A percentile compares a stretch with the other conserved stretches of the same genome.
phyloP scores from a whole-genome alignment of 2,888 invertebrate species.

The Unio pictorum region DNA sequence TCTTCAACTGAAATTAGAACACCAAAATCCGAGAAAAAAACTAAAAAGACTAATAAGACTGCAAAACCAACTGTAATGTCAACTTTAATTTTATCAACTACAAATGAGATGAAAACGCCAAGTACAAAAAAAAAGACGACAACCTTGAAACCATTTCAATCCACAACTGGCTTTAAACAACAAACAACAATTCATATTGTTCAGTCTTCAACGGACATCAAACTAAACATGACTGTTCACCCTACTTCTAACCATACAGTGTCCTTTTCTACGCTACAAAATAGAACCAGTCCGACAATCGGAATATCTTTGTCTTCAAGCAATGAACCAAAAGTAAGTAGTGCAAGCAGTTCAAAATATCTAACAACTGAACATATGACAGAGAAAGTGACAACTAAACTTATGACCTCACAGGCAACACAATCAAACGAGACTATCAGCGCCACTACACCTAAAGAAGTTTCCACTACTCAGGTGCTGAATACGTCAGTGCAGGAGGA shows the following conservation, averaged over 20 bases:
- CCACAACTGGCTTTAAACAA: no score
- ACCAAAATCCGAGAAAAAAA: background rate
- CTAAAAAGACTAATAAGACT: background rate
- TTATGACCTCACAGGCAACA: constrained; percentile 5
- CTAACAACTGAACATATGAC: background rate
- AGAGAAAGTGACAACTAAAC: background rate
- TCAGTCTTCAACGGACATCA: background rate
- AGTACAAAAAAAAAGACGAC: no score
- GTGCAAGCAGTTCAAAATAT: background rate
- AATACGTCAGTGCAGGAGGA: no score
- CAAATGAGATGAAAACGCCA: no score
- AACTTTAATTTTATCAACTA: background rate
- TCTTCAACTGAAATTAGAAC: constrained; percentile 1
- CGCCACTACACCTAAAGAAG: background rate
- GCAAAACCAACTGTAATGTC: background rate
- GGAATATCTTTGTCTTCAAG: no score
- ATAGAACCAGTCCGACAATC: no score
- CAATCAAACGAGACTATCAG: background rate
- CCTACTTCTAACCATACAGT: background rate
- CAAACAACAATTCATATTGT: no score
- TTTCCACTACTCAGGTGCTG: constrained; percentile 4
- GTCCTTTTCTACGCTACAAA: no score
- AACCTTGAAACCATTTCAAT: no score
- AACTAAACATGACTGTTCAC: background rate
- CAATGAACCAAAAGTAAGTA: background rate